A percentile compares a stretch with the other conserved stretches of the same genome.
Conservation (phyloP, 2,888 invertebrate genomes). For the Polyommatus iphigenia region DNA sequence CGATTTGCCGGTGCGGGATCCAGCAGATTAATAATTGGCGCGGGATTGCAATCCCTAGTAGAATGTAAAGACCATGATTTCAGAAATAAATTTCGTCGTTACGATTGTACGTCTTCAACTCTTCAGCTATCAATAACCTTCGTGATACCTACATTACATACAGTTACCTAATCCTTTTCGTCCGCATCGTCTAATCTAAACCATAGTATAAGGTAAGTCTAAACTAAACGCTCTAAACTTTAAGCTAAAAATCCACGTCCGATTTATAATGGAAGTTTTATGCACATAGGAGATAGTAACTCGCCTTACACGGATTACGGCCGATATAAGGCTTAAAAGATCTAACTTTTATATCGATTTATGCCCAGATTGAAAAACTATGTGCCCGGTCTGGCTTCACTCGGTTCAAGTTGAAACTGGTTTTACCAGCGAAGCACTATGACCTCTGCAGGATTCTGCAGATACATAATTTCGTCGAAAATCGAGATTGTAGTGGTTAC, state of each 20-base stretch:
- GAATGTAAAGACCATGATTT: too few relatives aligned
- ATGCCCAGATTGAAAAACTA: conserved; percentile 10
- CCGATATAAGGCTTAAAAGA: conserved; percentile 9
- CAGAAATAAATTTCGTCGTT: too few relatives aligned
- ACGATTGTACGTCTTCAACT: neutral
- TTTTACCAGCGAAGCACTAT: neutral
- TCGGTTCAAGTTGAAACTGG: conserved; percentile 16
- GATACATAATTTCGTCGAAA: neutral
- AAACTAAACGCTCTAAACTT: neutral
- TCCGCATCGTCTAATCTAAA: neutral
- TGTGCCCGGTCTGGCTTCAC: neutral
- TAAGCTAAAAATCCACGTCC: conserved; percentile 11
- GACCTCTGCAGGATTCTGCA: neutral
- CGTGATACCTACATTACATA: neutral
- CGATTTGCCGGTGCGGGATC: too few relatives aligned
- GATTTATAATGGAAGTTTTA: conserved; percentile 14
- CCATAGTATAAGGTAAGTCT: too few relatives aligned
- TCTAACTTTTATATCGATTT: conserved; percentile 14
- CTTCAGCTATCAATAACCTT: neutral
- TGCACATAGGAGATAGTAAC: conserved; percentile 1
- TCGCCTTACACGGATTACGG: neutral
- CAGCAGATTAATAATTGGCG: too few relatives aligned
- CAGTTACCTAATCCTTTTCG: neutral
- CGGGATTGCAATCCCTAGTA: too few relatives aligned
- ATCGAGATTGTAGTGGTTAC: neutral